Evolutionary conservation across 2,113 vertebrate genomes (phyloP), one percentile per base, ranked within the genome.

Genomic region (Festucalex cinctus): DNA sequence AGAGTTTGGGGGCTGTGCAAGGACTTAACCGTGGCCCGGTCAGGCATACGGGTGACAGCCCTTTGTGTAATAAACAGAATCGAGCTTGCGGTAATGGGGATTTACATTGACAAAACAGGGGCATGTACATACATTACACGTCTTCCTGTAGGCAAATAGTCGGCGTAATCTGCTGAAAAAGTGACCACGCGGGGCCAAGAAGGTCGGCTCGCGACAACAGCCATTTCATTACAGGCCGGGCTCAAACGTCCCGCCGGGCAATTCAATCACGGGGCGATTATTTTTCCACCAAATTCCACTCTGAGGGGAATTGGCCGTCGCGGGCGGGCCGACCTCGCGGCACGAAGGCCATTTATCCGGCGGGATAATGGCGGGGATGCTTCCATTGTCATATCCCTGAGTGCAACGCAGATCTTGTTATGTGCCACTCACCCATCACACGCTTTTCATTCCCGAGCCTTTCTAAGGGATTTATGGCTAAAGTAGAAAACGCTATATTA

Each of bases 211-310:
- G 54, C 54, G 54, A 57, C 54, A 57, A 32, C 54, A 32, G 54
- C 54, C 54, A 57, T 57, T 57, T 57, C 24, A 57, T 57, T 57
- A 57, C 28, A 26, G 54, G 26, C 54, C 54, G 54, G 54, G 26
- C 54, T 57, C 54, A 57, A 57, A 57, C 26, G 54, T 57, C 54
- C 28, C 54, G 26, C 54, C 16, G 54, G 54, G 54, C 54, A 57
- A 57, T 57, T 57, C 54, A 57, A 57, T 57, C 54, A 57, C 54
- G 7, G 16, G 26, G 54, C 54, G 54, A 57, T 57, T 57, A 57
- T 57, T 57, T 57, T 57, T 57, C 54, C 54, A 57, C 54, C 54
- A 57, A 57, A 57, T 32, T 57, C 54, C 54, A 57, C 54, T 57
- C 54, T 32, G 54, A 8, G 26, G 54, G 54, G 54, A 19, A 32